Evolutionary conservation across 2,797 vertebrate species (phyloP).

Genomic region (Poeciliopsis turneri): DNA sequence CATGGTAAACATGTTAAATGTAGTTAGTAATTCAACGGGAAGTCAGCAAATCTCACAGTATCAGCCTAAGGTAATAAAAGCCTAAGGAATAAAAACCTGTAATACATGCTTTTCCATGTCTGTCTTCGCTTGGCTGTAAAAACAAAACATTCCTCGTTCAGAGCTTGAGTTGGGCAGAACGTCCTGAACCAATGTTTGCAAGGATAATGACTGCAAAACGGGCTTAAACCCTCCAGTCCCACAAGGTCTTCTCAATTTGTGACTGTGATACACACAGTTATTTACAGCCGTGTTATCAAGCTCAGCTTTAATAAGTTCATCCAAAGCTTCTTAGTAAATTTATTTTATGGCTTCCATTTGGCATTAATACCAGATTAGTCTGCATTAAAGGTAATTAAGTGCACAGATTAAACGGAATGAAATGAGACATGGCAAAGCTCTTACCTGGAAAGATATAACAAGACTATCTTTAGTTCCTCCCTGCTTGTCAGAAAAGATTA

Average conservation of each 20-base stretch:
- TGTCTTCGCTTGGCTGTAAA: slow-evolving; percentile 1
- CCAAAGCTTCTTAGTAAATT: slow-evolving; percentile 12
- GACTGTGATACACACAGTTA: slow-evolving; percentile 3
- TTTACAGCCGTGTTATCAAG: slow-evolving; percentile 9
- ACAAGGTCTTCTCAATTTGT: background rate
- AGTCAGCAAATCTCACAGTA: slow-evolving; percentile 16
- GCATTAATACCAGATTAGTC: slow-evolving; percentile 14
- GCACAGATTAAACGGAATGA: slow-evolving; percentile 10
- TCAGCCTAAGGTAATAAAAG: slow-evolving; percentile 19
- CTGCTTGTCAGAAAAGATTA: background rate
- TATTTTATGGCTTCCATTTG: slow-evolving; percentile 14
- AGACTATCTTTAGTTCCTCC: background rate
- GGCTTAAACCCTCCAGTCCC: slow-evolving; percentile 12
- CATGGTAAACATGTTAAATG: slow-evolving; percentile 52
- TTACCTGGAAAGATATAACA: slow-evolving; percentile 1
- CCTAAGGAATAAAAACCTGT: slow-evolving; percentile 30
- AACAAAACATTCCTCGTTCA: slow-evolving; percentile 6
- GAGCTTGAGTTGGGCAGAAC: slow-evolving; percentile 41
- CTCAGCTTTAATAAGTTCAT: slow-evolving; percentile 10
- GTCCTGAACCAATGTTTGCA: slow-evolving; percentile 51
- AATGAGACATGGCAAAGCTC: slow-evolving; percentile 2
- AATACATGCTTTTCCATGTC: slow-evolving; percentile 17
- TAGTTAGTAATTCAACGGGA: slow-evolving; percentile 38
- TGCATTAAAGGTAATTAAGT: slow-evolving; percentile 19
- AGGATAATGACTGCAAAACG: slow-evolving; percentile 42